A percentile compares a stretch with the other conserved stretches of the same genome.
phyloP scores from a whole-genome alignment of 1,140 invertebrate genomes.

The Brachionus calyciflorus region DNA sequence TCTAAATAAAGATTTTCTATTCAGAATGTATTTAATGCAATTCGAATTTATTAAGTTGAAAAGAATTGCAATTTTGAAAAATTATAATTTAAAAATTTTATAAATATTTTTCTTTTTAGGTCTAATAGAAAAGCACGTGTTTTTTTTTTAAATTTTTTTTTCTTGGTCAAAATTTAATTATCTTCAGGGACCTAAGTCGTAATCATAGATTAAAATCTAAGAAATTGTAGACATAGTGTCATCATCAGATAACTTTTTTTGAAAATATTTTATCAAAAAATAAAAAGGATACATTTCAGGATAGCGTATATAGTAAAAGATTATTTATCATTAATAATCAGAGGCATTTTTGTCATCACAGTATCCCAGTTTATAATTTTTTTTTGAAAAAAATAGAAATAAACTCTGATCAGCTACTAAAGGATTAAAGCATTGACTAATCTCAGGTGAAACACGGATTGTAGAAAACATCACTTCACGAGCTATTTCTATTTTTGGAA shows the following conservation, averaged over 20 bases:
- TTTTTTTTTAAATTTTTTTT: too few species aligned
- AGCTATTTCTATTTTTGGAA: not conserved
- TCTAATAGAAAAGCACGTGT: too few species aligned
- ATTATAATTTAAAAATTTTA: too few species aligned
- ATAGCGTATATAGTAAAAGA: constrained; percentile 20
- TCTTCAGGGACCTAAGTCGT: constrained; percentile 39
- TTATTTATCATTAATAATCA: constrained; percentile 16
- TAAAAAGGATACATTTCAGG: not conserved
- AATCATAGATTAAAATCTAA: constrained; percentile 28
- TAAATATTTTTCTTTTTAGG: too few species aligned
- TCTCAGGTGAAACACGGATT: constrained; percentile 40
- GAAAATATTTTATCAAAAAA: too few species aligned
- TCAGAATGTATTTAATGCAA: too few species aligned
- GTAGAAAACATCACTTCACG: constrained; percentile 22
- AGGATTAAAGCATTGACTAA: constrained; percentile 7
- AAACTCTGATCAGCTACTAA: not conserved
- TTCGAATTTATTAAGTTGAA: too few species aligned
- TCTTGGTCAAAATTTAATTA: not conserved
- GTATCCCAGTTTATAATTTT: constrained; percentile 10
- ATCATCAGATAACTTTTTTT: constrained; percentile 31
- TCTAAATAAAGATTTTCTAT: too few species aligned
- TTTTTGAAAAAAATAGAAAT: not conserved
- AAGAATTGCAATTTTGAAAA: too few species aligned
- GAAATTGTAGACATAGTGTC: constrained; percentile 13
- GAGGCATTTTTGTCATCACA: constrained; percentile 12